phyloP scores from a whole-genome alignment of 1,140 invertebrate species.

The Tetragonula clypearis region DNA sequence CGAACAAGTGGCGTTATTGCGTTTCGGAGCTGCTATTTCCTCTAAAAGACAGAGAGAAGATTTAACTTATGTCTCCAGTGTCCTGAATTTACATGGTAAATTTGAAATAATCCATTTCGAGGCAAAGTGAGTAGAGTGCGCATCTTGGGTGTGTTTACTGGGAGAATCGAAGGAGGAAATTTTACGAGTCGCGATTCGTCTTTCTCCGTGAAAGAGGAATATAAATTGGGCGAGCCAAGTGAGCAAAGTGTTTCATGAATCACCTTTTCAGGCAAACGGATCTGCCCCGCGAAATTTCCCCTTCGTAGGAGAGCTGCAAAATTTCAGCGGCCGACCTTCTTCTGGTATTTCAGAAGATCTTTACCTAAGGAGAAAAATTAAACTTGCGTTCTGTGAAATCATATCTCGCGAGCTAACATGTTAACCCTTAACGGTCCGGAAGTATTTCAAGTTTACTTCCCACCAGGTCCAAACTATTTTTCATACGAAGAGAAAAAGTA shows the following conservation, averaged over 20 bases:
- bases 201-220: neutral
- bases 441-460: no score
- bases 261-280: neutral
- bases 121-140: neutral
- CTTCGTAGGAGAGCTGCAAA: no score
- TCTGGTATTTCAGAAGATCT: no score
- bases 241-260: neutral
- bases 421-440: no score
- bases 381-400: neutral
- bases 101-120: neutral
- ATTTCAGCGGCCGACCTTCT: no score
- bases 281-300: no score
- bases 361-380: no score
- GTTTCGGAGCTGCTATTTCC: no score
- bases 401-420: neutral
- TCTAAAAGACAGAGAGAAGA: no score
- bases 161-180: neutral
- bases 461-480: no score
- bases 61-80: neutral
- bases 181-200: neutral
- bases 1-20: no score
- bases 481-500: no score
- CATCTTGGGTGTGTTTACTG: neutral
- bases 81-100: neutral
- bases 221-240: neutral